phyloP scores from a whole-genome alignment of 2,797 vertebrate species.

The Masticophis lateralis region DNA sequence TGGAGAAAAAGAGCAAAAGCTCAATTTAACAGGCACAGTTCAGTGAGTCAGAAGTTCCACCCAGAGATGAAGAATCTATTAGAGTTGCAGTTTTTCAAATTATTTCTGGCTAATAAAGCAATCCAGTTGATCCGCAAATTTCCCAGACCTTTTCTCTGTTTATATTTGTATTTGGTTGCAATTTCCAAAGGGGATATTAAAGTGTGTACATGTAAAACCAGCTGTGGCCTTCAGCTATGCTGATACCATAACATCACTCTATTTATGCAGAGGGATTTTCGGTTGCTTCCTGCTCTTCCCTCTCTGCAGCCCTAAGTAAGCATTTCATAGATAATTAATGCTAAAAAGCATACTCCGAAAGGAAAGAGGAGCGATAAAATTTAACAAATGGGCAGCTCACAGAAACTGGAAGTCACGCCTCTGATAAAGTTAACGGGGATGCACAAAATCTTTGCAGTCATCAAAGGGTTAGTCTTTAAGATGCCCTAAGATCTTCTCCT shows the following conservation, averaged over 20 bases:
- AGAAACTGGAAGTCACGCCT: background rate
- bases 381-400: background rate
- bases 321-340: background rate
- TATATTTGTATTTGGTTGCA: background rate
- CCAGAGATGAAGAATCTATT: background rate
- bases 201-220: background rate
- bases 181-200: background rate
- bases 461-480: background rate
- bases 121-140: background rate
- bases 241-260: background rate
- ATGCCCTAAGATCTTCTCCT: background rate
- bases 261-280: background rate
- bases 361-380: background rate
- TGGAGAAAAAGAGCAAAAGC: background rate
- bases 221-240: background rate
- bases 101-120: background rate
- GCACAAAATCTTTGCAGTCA: background rate
- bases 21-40: background rate
- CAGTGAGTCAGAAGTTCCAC: background rate
- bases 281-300: background rate
- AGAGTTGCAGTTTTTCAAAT: background rate
- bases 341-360: background rate
- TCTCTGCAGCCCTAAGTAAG: background rate
- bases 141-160: background rate
- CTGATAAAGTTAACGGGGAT: background rate